Base-by-base conservation (phyloP, 2,888 invertebrate genomes). In the Barypeithes pellucidus region DNA sequence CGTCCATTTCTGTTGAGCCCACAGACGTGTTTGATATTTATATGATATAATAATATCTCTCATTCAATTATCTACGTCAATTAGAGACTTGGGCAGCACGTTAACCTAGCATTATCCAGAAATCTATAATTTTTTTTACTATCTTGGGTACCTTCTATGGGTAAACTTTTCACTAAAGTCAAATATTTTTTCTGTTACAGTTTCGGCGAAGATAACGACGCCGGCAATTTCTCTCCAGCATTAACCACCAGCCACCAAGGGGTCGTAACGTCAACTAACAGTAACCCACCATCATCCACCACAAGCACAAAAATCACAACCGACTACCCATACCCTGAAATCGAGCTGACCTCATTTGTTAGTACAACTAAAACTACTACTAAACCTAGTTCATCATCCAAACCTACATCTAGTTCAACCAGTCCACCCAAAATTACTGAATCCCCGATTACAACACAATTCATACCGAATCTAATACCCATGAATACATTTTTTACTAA, bases 401-500 rank as follows among this genome's bases (percentile, higher is more conserved):
- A n/a, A n/a, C n/a, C n/a, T n/a, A 72, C 39, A 24, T 24, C 24
- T 5, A 24, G 24, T 16, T 67, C 52, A 33, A 59, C 66, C 3
- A 63, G 20, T 67, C 12, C 14, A 54, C 33, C 75, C 52, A 43
- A 18, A 24, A 50, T 69, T 67, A 50, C 63, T 61, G 62, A 57
- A 60, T 41, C 66, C 16, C 12, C 20, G 0, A 39, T n/a, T 12
- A 50, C 12, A 36, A 29, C 29, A 11, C 52, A 65, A 47, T 16
- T 54, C 8, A 68, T 75, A 8, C 75, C 75, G 0, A 66, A 66
- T 20, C 52, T 75, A 1, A n/a, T 75, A 41, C 76, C 76, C 9
- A n/a, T 76, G 36, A 73, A 76, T 36, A 73, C 73, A 62, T 76
- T 76, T 67, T 76, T 76, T 50, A 75, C 75, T 75, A 75, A 75